Conservation (phyloP, 1,140 invertebrate genomes). For the Littorina saxatilis region DNA sequence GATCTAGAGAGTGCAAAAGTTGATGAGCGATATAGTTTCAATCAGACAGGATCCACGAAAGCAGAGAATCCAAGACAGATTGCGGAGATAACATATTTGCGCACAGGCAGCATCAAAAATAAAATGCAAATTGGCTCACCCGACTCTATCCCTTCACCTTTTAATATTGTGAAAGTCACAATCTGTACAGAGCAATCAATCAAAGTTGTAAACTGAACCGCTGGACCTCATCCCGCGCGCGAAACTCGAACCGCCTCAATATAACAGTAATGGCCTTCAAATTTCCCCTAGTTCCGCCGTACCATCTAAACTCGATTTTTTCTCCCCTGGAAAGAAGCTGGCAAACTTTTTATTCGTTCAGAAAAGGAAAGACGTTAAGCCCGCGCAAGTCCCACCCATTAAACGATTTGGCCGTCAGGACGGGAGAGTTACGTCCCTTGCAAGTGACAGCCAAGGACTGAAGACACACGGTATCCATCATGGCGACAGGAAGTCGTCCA, state of each 20-base stretch:
- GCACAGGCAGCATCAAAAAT: no score
- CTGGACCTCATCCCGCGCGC: neutral
- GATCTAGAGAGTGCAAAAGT: no score
- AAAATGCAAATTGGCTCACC: no score
- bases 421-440: neutral
- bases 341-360: neutral
- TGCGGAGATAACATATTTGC: no score
- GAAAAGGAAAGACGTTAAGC: neutral
- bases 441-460: slow-evolving; percentile 5
- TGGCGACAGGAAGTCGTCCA: slow-evolving; percentile 6
- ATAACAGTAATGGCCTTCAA: neutral
- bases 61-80: no score
- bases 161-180: no score
- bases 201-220: neutral
- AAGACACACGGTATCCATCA: slow-evolving; percentile 13
- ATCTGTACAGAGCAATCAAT: neutral
- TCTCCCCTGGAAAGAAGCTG: neutral
- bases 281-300: neutral
- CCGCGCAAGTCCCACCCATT: neutral
- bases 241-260: neutral
- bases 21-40: no score
- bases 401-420: neutral
- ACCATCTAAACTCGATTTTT: neutral
- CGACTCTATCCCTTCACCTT: no score
- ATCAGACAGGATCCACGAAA: no score